Evolutionary conservation across 2,888 invertebrate species (phyloP).

Genomic region (Pammene fasciana): DNA sequence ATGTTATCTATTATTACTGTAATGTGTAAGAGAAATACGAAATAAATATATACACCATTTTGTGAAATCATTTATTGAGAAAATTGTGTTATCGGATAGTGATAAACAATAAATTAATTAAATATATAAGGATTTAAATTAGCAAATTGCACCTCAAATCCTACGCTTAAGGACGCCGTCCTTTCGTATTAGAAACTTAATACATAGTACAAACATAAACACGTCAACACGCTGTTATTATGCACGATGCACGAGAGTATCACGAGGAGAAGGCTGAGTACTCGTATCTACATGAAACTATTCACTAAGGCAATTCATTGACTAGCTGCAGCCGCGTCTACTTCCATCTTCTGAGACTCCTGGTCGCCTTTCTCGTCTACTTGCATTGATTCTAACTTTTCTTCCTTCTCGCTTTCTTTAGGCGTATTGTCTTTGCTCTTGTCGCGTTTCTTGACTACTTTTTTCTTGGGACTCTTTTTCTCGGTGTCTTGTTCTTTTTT

Average conservation of each 20-base stretch:
- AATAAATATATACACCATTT: constrained; percentile 49
- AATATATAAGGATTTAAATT: constrained; percentile 71
- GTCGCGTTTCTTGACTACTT: constrained; percentile 74
- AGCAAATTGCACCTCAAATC: constrained; percentile 69
- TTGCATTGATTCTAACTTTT: constrained; percentile 60
- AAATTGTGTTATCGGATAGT: constrained; percentile 78
- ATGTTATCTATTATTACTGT: constrained; percentile 21
- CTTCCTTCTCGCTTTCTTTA: constrained; percentile 58
- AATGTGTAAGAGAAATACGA: constrained; percentile 28
- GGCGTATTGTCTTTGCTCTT: constrained; percentile 74
- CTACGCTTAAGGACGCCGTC: constrained; percentile 60
- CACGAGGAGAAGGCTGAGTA: constrained; percentile 56
- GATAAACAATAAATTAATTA: constrained; percentile 82
- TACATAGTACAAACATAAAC: constrained; percentile 81
- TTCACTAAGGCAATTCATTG: constrained; percentile 78
- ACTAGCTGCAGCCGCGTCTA: constrained; percentile 77
- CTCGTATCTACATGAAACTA: constrained; percentile 61
- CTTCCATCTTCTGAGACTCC: constrained; percentile 72
- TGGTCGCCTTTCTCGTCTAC: constrained; percentile 67
- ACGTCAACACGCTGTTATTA: constrained; percentile 69
- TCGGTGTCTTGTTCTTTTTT: constrained; percentile 55
- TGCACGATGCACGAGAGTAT: constrained; percentile 59
- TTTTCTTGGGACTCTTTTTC: constrained; percentile 63
- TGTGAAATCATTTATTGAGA: constrained; percentile 76
- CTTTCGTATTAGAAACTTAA: constrained; percentile 69